A percentile compares a stretch with the other conserved stretches of the same genome.
phyloP scores from a whole-genome alignment of 2,888 invertebrate genomes.

The Cylloceria caligata region DNA sequence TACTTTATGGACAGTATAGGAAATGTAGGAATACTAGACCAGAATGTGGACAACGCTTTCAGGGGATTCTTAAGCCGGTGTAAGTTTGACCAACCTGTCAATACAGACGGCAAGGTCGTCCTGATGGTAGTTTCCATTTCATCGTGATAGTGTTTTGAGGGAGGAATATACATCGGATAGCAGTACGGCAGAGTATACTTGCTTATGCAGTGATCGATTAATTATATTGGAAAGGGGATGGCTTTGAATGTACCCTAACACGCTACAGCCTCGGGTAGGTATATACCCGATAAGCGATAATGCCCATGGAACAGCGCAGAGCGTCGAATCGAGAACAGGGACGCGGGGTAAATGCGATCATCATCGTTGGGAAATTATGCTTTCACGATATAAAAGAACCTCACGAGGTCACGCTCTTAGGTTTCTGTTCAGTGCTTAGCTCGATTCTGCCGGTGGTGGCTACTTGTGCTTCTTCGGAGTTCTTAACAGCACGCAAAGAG shows the following conservation, averaged over 20 bases:
- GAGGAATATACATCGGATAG: neutral
- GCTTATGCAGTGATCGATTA: constrained; percentile 44
- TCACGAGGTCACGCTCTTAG: constrained; percentile 1
- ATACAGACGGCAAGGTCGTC: neutral
- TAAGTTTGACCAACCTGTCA: neutral
- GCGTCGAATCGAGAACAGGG: constrained; percentile 12
- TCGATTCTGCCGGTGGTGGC: neutral
- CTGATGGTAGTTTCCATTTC: neutral
- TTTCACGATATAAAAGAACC: constrained; percentile 38
- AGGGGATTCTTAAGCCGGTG: too few relatives aligned
- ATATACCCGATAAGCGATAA: neutral
- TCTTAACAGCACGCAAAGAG: constrained; percentile 59
- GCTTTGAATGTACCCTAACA: constrained; percentile 21
- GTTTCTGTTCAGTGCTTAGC: neutral
- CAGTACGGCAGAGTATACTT: constrained; percentile 3
- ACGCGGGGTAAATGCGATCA: constrained; percentile 28
- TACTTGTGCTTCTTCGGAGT: constrained; percentile 20
- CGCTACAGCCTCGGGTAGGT: constrained; percentile 3
- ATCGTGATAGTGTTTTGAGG: neutral
- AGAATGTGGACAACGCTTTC: too few relatives aligned
- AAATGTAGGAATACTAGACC: too few relatives aligned
- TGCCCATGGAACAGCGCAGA: neutral
- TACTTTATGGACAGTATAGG: too few relatives aligned
- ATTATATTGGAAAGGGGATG: constrained; percentile 35
- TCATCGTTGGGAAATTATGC: constrained; percentile 49